These are phyloP conservation scores for Lycocerus yunnanus DNA, from an alignment of 2,888 invertebrate species.

Conservation along the genomic window DNA sequence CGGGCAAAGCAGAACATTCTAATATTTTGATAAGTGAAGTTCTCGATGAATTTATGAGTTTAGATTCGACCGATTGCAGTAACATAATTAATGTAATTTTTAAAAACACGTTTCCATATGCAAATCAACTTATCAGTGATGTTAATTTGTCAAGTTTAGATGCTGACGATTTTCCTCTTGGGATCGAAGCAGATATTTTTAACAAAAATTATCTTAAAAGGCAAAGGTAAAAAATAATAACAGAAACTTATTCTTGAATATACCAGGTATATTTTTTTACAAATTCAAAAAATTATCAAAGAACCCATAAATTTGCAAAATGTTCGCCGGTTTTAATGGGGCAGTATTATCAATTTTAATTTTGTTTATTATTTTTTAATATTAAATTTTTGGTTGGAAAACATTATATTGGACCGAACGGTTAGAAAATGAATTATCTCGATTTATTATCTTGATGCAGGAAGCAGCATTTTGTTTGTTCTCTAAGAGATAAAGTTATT, in stretches of 20 bases:
- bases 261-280: too few species aligned
- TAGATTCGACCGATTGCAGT: slow-evolving; percentile 46
- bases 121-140: slow-evolving; percentile 51
- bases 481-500: neutral
- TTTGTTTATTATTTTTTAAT: too few species aligned
- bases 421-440: too few species aligned
- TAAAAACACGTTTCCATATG: slow-evolving; percentile 50
- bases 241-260: too few species aligned
- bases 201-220: slow-evolving; percentile 40
- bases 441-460: neutral
- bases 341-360: too few species aligned
- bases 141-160: slow-evolving; percentile 43
- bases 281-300: neutral
- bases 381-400: too few species aligned
- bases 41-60: slow-evolving; percentile 49
- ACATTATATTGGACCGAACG: too few species aligned
- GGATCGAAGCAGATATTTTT: slow-evolving; percentile 52
- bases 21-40: slow-evolving; percentile 46
- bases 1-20: slow-evolving; percentile 19
- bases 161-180: slow-evolving; percentile 52
- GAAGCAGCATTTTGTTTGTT: neutral
- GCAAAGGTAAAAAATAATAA: slow-evolving; percentile 28
- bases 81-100: slow-evolving; percentile 51
- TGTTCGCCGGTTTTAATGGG: too few species aligned
- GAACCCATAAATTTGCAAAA: neutral